Conservation (phyloP, 1,140 invertebrate genomes). For the Pseudomyrmex gracilis region DNA sequence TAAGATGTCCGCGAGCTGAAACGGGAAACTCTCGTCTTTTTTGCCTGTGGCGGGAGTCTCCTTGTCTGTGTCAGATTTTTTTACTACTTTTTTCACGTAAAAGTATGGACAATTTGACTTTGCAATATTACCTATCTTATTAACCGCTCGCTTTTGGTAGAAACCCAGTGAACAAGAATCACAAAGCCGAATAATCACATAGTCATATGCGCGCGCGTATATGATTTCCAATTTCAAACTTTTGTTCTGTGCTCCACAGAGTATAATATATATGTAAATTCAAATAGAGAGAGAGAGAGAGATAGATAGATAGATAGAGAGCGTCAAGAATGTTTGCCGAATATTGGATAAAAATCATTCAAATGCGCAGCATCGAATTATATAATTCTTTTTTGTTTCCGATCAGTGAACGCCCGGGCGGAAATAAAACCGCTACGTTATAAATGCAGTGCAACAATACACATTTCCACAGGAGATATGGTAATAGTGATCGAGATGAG, state of each 20-base stretch:
- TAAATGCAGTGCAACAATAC: slow-evolving; percentile 17
- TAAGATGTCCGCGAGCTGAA: slow-evolving; percentile 62
- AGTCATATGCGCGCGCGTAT: neutral
- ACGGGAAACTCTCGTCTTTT: neutral
- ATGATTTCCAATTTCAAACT: neutral
- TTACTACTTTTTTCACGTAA: too few species aligned
- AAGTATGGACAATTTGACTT: too few species aligned
- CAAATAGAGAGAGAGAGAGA: too few species aligned
- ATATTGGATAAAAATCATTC: slow-evolving; percentile 9
- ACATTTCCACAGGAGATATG: slow-evolving; percentile 32
- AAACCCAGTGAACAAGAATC: too few species aligned
- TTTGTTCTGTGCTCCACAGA: neutral
- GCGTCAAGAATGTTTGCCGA: neutral
- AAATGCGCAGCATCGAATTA: slow-evolving; percentile 10
- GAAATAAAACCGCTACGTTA: slow-evolving; percentile 5
- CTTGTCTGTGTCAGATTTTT: slow-evolving; percentile 25
- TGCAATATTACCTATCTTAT: neutral
- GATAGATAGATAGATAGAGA: too few species aligned
- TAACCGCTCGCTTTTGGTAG: too few species aligned
- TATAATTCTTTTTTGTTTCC: neutral
- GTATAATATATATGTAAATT: slow-evolving; percentile 19
- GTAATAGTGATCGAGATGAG: slow-evolving; percentile 10
- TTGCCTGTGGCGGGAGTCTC: neutral
- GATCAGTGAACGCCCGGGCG: neutral
- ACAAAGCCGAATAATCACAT: neutral